Percentiles rank a stretch among this genome's conserved stretches.
These are phyloP conservation scores for Odontocolon sp. DNA, from an alignment of 2,888 invertebrate genomes.

Conservation along the genomic window DNA sequence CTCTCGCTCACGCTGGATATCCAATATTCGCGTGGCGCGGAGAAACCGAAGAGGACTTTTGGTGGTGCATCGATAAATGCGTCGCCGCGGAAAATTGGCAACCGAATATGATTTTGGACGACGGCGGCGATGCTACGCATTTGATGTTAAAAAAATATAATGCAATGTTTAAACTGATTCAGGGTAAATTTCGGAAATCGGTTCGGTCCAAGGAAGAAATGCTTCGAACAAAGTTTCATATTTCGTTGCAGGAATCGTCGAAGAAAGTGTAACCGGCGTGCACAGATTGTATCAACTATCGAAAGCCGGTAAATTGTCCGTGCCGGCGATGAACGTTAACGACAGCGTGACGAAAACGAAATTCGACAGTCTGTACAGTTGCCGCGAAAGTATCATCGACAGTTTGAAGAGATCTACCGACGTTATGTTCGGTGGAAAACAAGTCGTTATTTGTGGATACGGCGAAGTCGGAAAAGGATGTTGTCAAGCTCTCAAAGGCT, in stretches of 20 bases:
- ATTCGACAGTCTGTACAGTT: slow-evolving; percentile 98
- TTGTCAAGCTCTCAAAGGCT: slow-evolving; percentile 95
- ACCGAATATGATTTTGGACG: slow-evolving; percentile 98
- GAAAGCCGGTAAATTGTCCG: slow-evolving; percentile 95
- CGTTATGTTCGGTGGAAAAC: slow-evolving; percentile 98
- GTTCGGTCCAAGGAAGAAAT: neutral
- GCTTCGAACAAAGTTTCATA: slow-evolving; percentile 26
- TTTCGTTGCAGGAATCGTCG: slow-evolving; percentile 94
- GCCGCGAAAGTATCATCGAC: slow-evolving; percentile 95
- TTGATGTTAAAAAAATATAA: slow-evolving; percentile 98
- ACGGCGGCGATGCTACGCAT: slow-evolving; percentile 98
- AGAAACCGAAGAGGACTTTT: slow-evolving; percentile 98
- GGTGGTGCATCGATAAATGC: slow-evolving; percentile 99
- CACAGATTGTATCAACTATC: slow-evolving; percentile 97
- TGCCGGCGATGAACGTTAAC: slow-evolving; percentile 99
- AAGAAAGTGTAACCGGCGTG: slow-evolving; percentile 99
- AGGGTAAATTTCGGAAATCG: slow-evolving; percentile 82
- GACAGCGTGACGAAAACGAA: slow-evolving; percentile 99
- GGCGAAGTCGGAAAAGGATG: slow-evolving; percentile 99
- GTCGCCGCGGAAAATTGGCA: slow-evolving; percentile 96
- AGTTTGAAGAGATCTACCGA: slow-evolving; percentile 95
- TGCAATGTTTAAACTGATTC: slow-evolving; percentile 95
- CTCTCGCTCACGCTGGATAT: slow-evolving; percentile 94
- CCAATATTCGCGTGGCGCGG: slow-evolving; percentile 98
- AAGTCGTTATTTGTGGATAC: slow-evolving; percentile 97